Evolutionary conservation across 1,140 invertebrate species (phyloP), one percentile per base, ranked within the genome.

Genomic region (Drosophila sp.): DNA sequence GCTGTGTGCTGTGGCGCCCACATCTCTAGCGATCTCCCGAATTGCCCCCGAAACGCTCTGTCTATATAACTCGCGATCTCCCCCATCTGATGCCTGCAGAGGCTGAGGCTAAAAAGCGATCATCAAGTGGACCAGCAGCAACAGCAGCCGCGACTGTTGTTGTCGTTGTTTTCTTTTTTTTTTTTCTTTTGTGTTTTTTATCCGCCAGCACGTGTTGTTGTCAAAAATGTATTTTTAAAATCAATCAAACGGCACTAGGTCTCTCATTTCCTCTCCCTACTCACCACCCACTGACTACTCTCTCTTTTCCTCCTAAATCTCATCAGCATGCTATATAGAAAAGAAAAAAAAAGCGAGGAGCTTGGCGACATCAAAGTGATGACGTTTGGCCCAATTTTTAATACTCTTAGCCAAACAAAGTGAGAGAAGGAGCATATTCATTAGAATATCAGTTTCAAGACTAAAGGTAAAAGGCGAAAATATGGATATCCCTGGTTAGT

Each of bases 201-300:
- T 64, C 63, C 80, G 72, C 40, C 65, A 32, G 81, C 81, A 87
- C 84, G 83, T 87, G 83, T 83, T 87, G 60, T 73, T 71, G 56
- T 70, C 55, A 38, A 71, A 61, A 80, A 74, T 71, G 72, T 87
- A 87, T 87, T 87, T 87, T 87, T 89, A 87, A 89, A 84, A 77
- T 89, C 79, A 83, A 87, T 89, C 83, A 79, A 87, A 82, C 66
- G 70, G 29, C 54, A 50, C 44, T 27, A 40, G 10, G 35, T 38
- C 35, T 38, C 54, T 44, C 66, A 67, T 56, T 67, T 32, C 33
- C 17, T 11, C 60, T 29, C 40, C 57, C 47, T 25, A 32, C n/a
- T 23, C 7, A 25, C 10, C n/a, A 29, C 57, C 25, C 47, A 23
- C 47, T 35, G 23, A n/a, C 41, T 6, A 27, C 32, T 29, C 11